Evolutionary conservation across 2,888 invertebrate species (phyloP).

Genomic region (Pilophorus perplexus): DNA sequence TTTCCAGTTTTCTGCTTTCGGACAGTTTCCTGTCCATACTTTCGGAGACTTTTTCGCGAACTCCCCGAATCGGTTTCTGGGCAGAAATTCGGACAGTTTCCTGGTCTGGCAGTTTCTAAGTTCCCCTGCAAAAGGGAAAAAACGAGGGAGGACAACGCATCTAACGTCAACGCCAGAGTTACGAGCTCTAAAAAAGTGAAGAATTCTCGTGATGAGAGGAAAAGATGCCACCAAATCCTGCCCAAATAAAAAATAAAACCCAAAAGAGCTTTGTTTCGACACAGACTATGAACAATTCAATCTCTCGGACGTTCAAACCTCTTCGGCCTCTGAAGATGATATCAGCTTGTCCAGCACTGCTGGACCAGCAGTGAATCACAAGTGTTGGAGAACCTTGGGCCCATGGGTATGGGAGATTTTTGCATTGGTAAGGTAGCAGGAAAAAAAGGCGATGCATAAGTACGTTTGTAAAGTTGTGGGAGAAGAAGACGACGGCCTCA

Average conservation of each 20-base stretch:
- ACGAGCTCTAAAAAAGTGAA: too few species aligned
- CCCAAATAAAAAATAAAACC: background rate
- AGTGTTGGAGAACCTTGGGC: constrained; percentile 2
- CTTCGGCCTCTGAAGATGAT: constrained; percentile 4
- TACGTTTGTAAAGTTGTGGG: constrained; percentile 9
- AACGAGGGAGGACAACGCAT: too few species aligned
- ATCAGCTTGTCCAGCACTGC: background rate
- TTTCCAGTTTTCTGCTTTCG: too few species aligned
- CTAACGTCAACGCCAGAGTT: too few species aligned
- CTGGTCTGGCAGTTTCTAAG: too few species aligned
- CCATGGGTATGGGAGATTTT: constrained; percentile 1
- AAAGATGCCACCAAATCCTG: background rate
- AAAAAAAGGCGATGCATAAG: constrained; percentile 8
- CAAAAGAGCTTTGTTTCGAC: constrained; percentile 12
- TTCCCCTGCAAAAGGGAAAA: too few species aligned
- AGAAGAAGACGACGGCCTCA: background rate
- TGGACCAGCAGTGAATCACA: too few species aligned
- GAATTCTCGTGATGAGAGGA: too few species aligned
- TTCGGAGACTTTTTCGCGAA: too few species aligned
- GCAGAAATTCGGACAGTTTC: too few species aligned
- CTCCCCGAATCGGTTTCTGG: too few species aligned
- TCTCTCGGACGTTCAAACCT: background rate
- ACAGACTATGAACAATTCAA: background rate
- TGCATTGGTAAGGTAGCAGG: constrained; percentile 13
- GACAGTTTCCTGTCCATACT: too few species aligned